Base-by-base conservation (phyloP, 2,888 invertebrate genomes). In the Troides oblongomaculatus region DNA sequence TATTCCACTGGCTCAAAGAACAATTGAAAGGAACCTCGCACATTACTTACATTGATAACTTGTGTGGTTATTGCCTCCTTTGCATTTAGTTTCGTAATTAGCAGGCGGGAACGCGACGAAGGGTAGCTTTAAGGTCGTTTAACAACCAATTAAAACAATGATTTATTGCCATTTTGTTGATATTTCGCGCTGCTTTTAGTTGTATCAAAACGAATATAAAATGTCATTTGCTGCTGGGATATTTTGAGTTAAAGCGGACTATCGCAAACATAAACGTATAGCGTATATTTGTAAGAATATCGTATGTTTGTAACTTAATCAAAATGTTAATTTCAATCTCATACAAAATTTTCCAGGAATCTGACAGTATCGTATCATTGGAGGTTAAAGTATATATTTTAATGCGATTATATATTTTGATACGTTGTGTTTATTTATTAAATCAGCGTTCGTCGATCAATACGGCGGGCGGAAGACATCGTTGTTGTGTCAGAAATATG, bases 121-220 rank as follows among this genome's bases (percentile, higher is more conserved):
- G 63, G 68, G 63, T 68, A 68, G 58, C 30, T 36, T 36, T 43
- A 68, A 68, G 68, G 68, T 50, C 58, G 58, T 50, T 50, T 58
- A 50, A 36, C 23, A 50, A 62, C 58, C 46, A 68, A 63, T 68
- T 68, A 68, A 57, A 58, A 63, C 57, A 21, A 59, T 68, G 57
- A 68, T 63, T 63, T 21, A 58, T 18, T 56, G 66, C 59, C 59
- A 56, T 66, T 50, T 25, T 46, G 25, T 56, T 36, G 50, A 30
- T 64, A 50, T 50, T 50, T 50, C 50, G 50, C 18, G 50, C 5
- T 14, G 50, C 50, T 50, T 50, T 50, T 50, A 18, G 2, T 14
- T 12, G 10, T 14, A 17, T 14, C 17, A 50, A 50, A 50, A 50
- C 14, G 30, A 30, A 30, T 30, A 30, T 30, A 30, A 30, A 30